Evolutionary conservation across 1,140 invertebrate genomes (phyloP), one percentile per base, ranked within the genome.

Genomic region (Nasonia vitripennis): DNA sequence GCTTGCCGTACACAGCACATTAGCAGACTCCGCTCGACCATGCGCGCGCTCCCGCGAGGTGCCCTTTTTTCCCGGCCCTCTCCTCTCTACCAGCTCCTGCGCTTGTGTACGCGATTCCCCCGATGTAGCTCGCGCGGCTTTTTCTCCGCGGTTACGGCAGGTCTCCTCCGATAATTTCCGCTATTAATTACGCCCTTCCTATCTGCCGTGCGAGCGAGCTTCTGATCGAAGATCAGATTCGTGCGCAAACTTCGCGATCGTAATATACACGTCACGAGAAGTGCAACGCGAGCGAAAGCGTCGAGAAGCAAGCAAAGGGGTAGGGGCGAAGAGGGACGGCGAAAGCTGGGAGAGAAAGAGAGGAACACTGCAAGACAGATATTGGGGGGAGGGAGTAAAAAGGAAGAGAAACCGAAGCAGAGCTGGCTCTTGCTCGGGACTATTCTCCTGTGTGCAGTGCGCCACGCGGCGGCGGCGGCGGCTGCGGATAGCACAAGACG

Each of bases 401-500:
- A 77, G 45, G 41, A 77, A 77, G 74, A 77, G 74, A 51, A 48
- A 23, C 74, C n/a, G 74, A 51, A n/a, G 71, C 71, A 74, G 68
- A 85, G 77, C 41, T 87, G 84, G 87, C 86, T 77, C 79, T 87
- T 88, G 87, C 86, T 73, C 68, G 55, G 86, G 84, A 86, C 81
- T 88, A 87, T 88, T 87, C 82, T 86, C 73, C 34, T 86, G 34
- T 20, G 48, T 75, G 85, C 51, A 14, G 45, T 48, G 45, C 10
- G 45, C 45, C 1, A 48, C 45, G 12, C 9, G 45, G 9, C 45
- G 45, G 34, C 12, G n/a, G n/a, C n/a, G 48, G 48, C 48, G 48
- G 20, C 81, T 41, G 17, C 70, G 82, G 87, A 87, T 85, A 87
- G 85, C 88, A 85, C 81, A 86, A 88, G 89, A 88, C 88, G 84